Evolutionary conservation across 2,797 vertebrate species (phyloP), one percentile per base, ranked within the genome.

Genomic region (Echiichthys vipera): DNA sequence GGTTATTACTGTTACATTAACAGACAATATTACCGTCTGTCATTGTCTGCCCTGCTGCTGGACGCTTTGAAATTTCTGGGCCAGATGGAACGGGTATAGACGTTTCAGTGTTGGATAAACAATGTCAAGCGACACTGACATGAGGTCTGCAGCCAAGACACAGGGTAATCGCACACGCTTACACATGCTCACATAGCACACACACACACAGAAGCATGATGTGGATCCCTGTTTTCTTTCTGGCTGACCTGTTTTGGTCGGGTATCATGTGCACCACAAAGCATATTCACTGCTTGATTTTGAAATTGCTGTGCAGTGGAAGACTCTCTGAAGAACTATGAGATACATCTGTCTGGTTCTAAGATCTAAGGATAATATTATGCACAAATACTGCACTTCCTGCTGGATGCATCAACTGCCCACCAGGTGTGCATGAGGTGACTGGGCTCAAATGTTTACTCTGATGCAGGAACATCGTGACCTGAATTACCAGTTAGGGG

Each of bases 171-270:
- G n/a, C n/a, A n/a, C n/a, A n/a, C n/a, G n/a, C n/a, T n/a, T 8
- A 32, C 39, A 57, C 36, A 30, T 4, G 47, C 30, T 24, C 20
- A 36, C 58, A 42, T 17, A 47, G 54, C n/a, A 51, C n/a, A 54
- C 22, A 54, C 45, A 49, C 40, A 66, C 47, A 69, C 55, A 39
- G 57, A 80, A 50, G 55, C 51, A 66, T 65, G 63, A 76, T 71
- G 69, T 54, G 36, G 65, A 58, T 74, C 43, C 63, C 32, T 66
- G 51, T 74, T 82, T 72, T 78, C 55, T 75, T 88, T 88, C 80
- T 77, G 79, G 78, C 69, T 90, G 88, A 87, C 85, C 87, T 85
- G 83, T 42, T 90, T 87, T 63, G 18, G 34, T 73, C 3, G 37
- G 65, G 54, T 69, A 74, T 84, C 76, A 73, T 76, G 74, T 85